A percentile compares a stretch with the other conserved stretches of the same genome.
Conservation (phyloP, 2,888 invertebrate genomes). For the Limnephilus marmoratus region DNA sequence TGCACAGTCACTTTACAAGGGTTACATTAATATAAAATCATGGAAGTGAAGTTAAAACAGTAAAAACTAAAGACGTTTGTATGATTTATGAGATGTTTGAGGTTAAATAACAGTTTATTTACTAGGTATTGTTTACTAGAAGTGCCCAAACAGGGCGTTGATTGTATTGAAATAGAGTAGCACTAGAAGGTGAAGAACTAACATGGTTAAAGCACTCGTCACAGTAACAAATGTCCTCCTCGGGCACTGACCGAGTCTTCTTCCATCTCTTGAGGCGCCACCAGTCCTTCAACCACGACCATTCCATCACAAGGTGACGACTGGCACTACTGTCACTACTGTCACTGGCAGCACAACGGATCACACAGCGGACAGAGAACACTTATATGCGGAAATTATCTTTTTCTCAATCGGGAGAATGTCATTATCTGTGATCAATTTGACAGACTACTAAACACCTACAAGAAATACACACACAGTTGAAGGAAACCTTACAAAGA, state of each 20-base stretch:
- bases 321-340: too few relatives aligned
- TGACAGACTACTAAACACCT: conserved; percentile 44
- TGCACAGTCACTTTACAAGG: neutral
- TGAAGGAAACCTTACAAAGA: conserved; percentile 58
- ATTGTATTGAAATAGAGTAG: conserved; percentile 58
- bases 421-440: conserved; percentile 42
- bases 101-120: conserved; percentile 43
- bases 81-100: neutral
- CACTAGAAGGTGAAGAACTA: conserved; percentile 68
- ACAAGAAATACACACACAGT: conserved; percentile 55
- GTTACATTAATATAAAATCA: neutral
- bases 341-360: conserved; percentile 3
- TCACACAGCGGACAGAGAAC: conserved; percentile 17
- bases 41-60: neutral
- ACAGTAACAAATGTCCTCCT: conserved; percentile 85
- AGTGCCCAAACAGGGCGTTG: neutral
- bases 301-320: conserved; percentile 79
- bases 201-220: conserved; percentile 84
- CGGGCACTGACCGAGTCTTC: conserved; percentile 74
- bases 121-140: neutral
- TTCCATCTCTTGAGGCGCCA: conserved; percentile 85
- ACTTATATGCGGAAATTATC: conserved; percentile 45
- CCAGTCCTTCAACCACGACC: conserved; percentile 90
- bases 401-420: conserved; percentile 46
- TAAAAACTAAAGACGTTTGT: neutral